Evolutionary conservation across 2,888 invertebrate species (phyloP), one percentile per base, ranked within the genome.

Genomic region (Thereva nobilitata): DNA sequence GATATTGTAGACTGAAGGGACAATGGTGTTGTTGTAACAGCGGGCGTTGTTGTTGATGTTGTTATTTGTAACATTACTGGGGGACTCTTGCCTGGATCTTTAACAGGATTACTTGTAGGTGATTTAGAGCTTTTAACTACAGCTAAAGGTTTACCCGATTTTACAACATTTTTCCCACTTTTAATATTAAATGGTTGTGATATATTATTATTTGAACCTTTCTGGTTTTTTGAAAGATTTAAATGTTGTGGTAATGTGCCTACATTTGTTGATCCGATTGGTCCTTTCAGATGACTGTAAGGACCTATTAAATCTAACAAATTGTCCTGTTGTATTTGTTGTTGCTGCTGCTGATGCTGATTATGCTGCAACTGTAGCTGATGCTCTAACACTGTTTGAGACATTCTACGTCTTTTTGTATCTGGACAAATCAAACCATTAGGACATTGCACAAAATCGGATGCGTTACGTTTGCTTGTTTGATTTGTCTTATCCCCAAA

Each of bases 201-300:
- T 65, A 67, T 70, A 61, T 67, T 70, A 40, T 68, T 72, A 37
- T 61, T 70, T 47, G 71, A 67, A 9, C 69, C 68, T 65, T 73
- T 73, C 67, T 70, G 71, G 67, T 67, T 71, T 73, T 69, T 68
- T 67, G 70, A 71, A 37, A 70, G 67, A 56, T 70, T 69, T 52
- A 70, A 70, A 73, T 72, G 71, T 38, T 76, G 79, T 57, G 81
- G 81, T 72, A 88, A 83, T 42, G 88, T 89, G 69, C 89, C 89
- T 71, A 86, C 84, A 79, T 89, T 88, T 59, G 88, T 88, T n/a
- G 89, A 89, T 44, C 89, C 89, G 70, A 86, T 83, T 45, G 75
- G 71, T 7, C 70, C 70, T 42, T 70, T 69, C 12, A 72, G 56
- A 55, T 70, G 68, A 44, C 47, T 47, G 55, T 68, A 67, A 9